A percentile compares a stretch with the other conserved stretches of the same genome.
Evolutionary conservation across 92 coral and sea anemone genomes (phyloP).

Genomic region (Metridium senile): DNA sequence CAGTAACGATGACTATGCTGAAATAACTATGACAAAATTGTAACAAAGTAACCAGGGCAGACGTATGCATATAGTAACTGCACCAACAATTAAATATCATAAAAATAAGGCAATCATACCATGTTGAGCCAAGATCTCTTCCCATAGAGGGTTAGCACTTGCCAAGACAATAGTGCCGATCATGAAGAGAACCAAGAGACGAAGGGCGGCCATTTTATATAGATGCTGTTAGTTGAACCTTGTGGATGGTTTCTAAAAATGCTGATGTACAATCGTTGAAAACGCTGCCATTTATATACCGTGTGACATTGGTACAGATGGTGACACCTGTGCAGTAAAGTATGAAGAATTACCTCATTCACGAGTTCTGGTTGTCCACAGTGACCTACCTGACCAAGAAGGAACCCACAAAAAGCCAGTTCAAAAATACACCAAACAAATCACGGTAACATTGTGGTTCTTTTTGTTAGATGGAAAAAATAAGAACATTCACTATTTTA

Average conservation of each 20-base stretch:
- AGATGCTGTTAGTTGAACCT: not conserved
- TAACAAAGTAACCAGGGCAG: no score
- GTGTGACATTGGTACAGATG: not conserved
- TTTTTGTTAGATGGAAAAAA: no score
- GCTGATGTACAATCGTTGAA: not conserved
- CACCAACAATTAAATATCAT: no score
- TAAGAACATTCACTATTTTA: no score
- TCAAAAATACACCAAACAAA: no score
- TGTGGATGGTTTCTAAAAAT: not conserved
- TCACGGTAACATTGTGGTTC: no score
- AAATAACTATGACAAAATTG: no score
- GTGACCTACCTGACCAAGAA: not conserved
- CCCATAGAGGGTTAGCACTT: not conserved
- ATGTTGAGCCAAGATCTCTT: not conserved
- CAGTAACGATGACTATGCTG: no score
- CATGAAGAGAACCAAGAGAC: conserved; percentile 14
- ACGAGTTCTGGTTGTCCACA: not conserved
- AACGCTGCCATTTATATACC: not conserved
- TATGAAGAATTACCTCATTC: not conserved
- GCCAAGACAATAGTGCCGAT: not conserved
- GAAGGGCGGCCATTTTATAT: conserved; percentile 4
- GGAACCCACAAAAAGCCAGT: not conserved
- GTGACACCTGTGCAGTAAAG: not conserved
- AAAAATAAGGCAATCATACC: no score
- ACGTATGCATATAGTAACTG: no score